phyloP scores from a whole-genome alignment of 2,113 vertebrate species.

The Anthoscopus minutus region DNA sequence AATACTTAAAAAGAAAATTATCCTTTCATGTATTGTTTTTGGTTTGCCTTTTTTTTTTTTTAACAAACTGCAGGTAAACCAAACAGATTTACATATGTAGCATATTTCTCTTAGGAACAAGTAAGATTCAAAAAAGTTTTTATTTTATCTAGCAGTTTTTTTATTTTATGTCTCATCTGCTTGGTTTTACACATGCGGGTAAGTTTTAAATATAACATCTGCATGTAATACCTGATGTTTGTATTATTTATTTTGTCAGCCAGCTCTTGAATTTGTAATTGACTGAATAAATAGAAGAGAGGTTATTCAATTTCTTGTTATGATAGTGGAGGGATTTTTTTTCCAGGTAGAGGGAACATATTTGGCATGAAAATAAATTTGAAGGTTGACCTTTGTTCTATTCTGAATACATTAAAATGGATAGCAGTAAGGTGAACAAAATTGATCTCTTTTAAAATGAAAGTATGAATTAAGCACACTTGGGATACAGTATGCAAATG shows the following conservation, averaged over 20 bases:
- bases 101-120: not conserved
- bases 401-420: constrained; percentile 35
- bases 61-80: not conserved
- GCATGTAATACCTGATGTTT: not conserved
- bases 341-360: not conserved
- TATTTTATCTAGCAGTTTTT: not conserved
- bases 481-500: constrained; percentile 53
- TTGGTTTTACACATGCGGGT: not conserved
- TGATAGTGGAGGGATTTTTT: not conserved
- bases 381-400: not conserved
- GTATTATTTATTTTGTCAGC: not conserved
- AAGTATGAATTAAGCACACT: constrained; percentile 52
- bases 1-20: not conserved
- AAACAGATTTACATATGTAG: not conserved
- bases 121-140: not conserved
- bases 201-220: constrained; percentile 29
- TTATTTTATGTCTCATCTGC: constrained; percentile 18
- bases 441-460: not conserved
- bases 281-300: not conserved
- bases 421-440: constrained; percentile 45
- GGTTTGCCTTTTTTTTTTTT: not conserved
- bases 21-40: not conserved
- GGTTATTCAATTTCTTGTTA: not conserved
- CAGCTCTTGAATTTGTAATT: not conserved
- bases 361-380: not conserved